Conservation (phyloP, 2,113 vertebrate species). For the Bolborhynchus lineola region DNA sequence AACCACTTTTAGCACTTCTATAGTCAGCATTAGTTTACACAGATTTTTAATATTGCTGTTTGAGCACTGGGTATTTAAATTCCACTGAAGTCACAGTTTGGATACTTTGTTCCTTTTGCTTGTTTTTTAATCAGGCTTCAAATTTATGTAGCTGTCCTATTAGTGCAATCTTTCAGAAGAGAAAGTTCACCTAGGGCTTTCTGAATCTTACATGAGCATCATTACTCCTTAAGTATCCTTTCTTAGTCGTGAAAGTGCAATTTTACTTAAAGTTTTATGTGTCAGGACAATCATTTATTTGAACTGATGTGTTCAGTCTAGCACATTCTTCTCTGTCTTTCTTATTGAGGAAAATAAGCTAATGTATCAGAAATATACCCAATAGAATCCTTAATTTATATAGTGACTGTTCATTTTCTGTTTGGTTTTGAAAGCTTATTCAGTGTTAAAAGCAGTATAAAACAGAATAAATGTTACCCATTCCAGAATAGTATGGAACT, state of each 20-base stretch:
- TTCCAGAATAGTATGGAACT: neutral
- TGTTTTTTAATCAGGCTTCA: neutral
- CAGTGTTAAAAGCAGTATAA: neutral
- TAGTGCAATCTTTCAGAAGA: conserved; percentile 30
- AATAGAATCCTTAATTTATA: conserved; percentile 24
- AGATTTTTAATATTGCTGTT: neutral
- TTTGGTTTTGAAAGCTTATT: conserved; percentile 8
- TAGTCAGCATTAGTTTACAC: neutral
- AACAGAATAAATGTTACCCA: neutral
- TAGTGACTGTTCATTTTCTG: neutral
- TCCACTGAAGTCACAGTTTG: neutral
- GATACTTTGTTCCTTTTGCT: neutral
- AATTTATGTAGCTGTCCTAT: conserved; percentile 30
- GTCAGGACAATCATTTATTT: conserved; percentile 37
- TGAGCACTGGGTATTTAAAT: neutral
- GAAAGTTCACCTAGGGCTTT: conserved; percentile 40
- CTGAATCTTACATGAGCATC: conserved; percentile 53
- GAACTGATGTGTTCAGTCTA: conserved; percentile 31
- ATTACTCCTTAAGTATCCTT: conserved; percentile 38
- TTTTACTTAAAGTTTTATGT: conserved; percentile 47
- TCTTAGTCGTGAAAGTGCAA: neutral
- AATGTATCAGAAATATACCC: conserved; percentile 15
- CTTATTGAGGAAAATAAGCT: conserved; percentile 10
- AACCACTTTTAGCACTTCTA: neutral
- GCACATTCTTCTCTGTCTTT: conserved; percentile 35